Evolutionary conservation across 2,888 invertebrate species (phyloP).

Genomic region (Exocentrus adspersus): DNA sequence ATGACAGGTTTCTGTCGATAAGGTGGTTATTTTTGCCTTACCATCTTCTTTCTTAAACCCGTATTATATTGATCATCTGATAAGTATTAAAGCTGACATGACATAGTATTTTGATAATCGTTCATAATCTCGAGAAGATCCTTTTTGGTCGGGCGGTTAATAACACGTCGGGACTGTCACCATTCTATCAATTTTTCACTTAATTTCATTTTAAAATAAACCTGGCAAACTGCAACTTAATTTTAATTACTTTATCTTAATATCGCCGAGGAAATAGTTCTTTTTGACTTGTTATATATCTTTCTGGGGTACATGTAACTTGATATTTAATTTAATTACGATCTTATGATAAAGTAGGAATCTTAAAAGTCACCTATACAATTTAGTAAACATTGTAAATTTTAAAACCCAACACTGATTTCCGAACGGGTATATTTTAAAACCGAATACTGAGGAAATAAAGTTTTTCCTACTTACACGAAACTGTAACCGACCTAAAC

Average conservation of each 20-base stretch:
- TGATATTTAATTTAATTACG: no score
- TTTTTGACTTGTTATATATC: not conserved
- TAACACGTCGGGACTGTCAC: constrained; percentile 49
- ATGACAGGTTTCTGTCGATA: not conserved
- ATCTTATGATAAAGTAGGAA: no score
- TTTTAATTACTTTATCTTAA: constrained; percentile 14
- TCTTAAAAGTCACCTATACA: no score
- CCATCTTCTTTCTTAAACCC: constrained; percentile 15
- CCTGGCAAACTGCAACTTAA: constrained; percentile 19
- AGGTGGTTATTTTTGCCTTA: constrained; percentile 2
- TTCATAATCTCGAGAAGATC: constrained; percentile 49
- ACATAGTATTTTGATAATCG: constrained; percentile 58
- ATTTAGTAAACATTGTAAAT: no score
- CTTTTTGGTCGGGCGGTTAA: constrained; percentile 44
- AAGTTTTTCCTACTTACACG: no score
- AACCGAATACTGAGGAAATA: no score
- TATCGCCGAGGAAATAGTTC: not conserved
- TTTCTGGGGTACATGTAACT: not conserved
- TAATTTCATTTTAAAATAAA: constrained; percentile 49
- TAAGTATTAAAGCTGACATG: constrained; percentile 52
- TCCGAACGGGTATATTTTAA: no score
- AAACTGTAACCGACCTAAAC: no score
- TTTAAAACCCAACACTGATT: no score
- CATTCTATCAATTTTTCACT: constrained; percentile 56
- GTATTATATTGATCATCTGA: constrained; percentile 42